phyloP scores from a whole-genome alignment of 2,797 vertebrate genomes.

The Tapirus indicus region DNA sequence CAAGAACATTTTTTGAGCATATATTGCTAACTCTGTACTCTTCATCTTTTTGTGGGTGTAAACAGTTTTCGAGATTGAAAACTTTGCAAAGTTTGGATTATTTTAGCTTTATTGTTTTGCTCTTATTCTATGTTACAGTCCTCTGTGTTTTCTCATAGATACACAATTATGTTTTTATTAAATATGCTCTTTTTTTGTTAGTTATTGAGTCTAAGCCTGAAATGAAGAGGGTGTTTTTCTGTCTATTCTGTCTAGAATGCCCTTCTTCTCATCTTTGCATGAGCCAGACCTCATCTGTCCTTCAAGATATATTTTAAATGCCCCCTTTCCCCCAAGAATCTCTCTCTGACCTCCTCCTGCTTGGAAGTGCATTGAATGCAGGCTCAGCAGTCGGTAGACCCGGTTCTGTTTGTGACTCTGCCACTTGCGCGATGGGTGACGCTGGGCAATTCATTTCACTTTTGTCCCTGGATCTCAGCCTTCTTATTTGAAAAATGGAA shows the following conservation, averaged over 20 bases:
- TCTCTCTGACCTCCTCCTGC: not conserved
- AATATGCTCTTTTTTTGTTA: not conserved
- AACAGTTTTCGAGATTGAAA: constrained; percentile 1
- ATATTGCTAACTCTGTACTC: not conserved
- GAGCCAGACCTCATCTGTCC: not conserved
- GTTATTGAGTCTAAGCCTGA: not conserved
- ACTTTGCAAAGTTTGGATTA: not conserved
- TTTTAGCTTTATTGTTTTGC: not conserved
- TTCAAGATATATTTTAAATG: not conserved
- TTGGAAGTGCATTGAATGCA: not conserved
- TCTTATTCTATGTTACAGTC: not conserved
- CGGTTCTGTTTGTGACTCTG: not conserved
- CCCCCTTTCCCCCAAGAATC: not conserved
- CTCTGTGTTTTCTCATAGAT: not conserved
- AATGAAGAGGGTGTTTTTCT: not conserved
- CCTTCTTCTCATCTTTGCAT: not conserved
- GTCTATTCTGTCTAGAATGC: not conserved
- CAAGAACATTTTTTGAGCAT: not conserved
- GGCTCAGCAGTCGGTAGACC: not conserved
- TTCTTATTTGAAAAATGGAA: not conserved
- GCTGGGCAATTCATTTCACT: not conserved
- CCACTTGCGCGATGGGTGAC: not conserved
- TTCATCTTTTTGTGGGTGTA: not conserved
- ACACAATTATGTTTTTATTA: not conserved
- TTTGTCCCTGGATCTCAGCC: not conserved